These are phyloP conservation scores for Oncopodura yosiiana DNA, from an alignment of 1,140 invertebrate species.

Conservation along the genomic window DNA sequence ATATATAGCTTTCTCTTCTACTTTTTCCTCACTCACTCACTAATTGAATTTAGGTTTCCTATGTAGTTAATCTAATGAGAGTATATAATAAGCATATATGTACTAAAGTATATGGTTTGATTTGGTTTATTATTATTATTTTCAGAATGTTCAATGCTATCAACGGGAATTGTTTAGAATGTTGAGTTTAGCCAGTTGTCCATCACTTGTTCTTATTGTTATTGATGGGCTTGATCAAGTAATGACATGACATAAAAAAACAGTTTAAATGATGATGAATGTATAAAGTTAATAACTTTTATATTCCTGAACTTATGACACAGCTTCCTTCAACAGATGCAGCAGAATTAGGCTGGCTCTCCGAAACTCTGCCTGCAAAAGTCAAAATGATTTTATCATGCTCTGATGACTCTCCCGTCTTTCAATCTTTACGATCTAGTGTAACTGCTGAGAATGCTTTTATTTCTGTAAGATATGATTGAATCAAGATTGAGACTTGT, in stretches of 20 bases:
- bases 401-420: slow-evolving; percentile 46
- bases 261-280: neutral
- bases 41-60: no score
- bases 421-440: slow-evolving; percentile 41
- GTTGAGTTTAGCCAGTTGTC: slow-evolving; percentile 45
- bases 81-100: no score
- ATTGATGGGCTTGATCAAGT: slow-evolving; percentile 63
- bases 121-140: slow-evolving; percentile 4
- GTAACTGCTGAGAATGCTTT: slow-evolving; percentile 36
- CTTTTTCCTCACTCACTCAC: no score
- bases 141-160: slow-evolving; percentile 46
- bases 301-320: neutral
- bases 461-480: slow-evolving; percentile 30
- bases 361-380: slow-evolving; percentile 53
- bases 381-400: slow-evolving; percentile 62
- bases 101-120: no score
- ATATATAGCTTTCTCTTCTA: no score
- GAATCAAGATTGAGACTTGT: neutral
- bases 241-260: slow-evolving; percentile 9
- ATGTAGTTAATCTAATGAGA: no score
- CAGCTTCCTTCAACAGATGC: slow-evolving; percentile 27
- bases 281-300: no score
- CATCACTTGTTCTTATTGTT: slow-evolving; percentile 50
- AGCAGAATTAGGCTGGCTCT: slow-evolving; percentile 52
- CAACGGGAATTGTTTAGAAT: slow-evolving; percentile 44